Base-by-base conservation (phyloP, 1,140 invertebrate genomes). In the Teleopsis dalmanni region DNA sequence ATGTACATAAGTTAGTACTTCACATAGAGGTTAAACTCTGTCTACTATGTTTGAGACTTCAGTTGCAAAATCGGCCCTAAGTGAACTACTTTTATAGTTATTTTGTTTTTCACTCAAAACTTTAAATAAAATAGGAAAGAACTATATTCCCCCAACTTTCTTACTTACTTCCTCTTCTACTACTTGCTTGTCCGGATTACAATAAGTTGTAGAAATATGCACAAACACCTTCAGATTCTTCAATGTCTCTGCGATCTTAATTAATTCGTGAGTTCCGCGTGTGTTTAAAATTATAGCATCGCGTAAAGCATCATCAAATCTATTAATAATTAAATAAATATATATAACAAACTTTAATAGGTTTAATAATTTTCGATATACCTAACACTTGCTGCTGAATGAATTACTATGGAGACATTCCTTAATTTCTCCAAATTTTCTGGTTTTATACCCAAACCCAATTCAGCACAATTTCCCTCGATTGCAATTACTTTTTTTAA, bases 361-460 rank as follows among this genome's bases (percentile, higher is more conserved):
- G 27, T 29, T 29, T 29, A 29, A 29, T 29, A 29, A 29, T n/a
- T n/a, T n/a, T n/a, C n/a, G n/a, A n/a, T n/a, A n/a, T 48, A 67
- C 60, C 66, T 56, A n/a, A 98, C 85, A 48, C 88, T 95, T 1
- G 95, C 95, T 1, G 95, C 95, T 1, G 85, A 85, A 62, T 98
- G 93, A 69, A 94, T 95, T 6, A 98, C 81, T 11, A 98, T 74
- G 3, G 84, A 82, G 0, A 95, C 85, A 58, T 82, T 78, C 3
- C 85, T 76, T 0, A 75, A 57, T 3, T 50, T 53, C 10, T 42
- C 35, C 21, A 62, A 9, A 46, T 68, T 62, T 23, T 25, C 25
- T 25, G 33, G 16, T 44, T 48, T 51, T n/a, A 74, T 68, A 57
- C 83, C 86, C 46, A 87, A 57, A 1, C 76, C 77, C 13, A 79